Base-by-base conservation (phyloP, 2,113 vertebrate genomes). In the Carassius carassius region DNA sequence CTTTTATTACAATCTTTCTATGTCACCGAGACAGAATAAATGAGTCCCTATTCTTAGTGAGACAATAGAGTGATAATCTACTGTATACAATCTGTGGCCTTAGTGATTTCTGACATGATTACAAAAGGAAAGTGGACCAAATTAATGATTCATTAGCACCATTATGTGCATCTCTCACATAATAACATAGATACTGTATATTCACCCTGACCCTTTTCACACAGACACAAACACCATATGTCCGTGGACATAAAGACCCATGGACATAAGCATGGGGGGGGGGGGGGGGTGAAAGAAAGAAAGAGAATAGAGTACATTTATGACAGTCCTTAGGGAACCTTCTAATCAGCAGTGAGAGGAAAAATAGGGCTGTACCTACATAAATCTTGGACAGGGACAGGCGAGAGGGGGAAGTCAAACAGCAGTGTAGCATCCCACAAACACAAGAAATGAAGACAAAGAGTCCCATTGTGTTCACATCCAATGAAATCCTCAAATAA, bases 241-340 rank as follows among this genome's bases (percentile, higher is more conserved):
- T 2, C 29, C 29, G 29, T 29, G 65, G n/a, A 21, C 32, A 29
- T 69, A 69, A 29, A 70, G 75, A 70, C 54, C 49, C 32, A 32
- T 16, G 16, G 84, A 70, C 84, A 80, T 62, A 54, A 80, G 70
- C 76, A 80, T 73, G 65, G 69, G 54, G 32, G 49, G 56, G 14
- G 21, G 8, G 19, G 37, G 17, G 21, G n/a, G 14, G 23, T 16
- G 29, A 29, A 29, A 32, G 29, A 16, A 17, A 62, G 63, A 37
- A 54, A 29, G 74, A 58, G 90, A 78, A 80, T 88, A 87, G 86
- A 88, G 84, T 47, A 69, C 29, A 54, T 84, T 63, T 77, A 84
- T 78, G 83, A 69, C 80, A 23, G 5, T 84, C 83, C 83, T 84
- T 65, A 54, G 78, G 78, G 84, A 75, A 21, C 58, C n/a, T 58